A percentile compares a stretch with the other conserved stretches of the same genome.
These are phyloP conservation scores for Tapirus indicus DNA, from an alignment of 2,797 vertebrate species.

Conservation along the genomic window DNA sequence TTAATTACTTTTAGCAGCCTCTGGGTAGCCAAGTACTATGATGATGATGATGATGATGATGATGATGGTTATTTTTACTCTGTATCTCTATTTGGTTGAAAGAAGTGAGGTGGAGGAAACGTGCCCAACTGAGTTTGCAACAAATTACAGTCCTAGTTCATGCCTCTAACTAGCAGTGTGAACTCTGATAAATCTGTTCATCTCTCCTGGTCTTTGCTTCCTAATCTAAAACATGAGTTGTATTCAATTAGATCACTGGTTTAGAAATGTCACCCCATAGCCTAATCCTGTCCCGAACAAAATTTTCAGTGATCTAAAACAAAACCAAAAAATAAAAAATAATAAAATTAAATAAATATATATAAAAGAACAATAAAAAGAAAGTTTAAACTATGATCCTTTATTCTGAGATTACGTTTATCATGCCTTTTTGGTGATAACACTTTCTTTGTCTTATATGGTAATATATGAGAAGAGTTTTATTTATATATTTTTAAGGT, in stretches of 20 bases:
- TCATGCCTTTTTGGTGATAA: not conserved
- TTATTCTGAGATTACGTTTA: conserved; percentile 37
- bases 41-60: not conserved
- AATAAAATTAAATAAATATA: not conserved
- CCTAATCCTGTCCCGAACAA: not conserved
- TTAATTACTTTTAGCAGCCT: not conserved
- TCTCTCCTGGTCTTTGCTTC: not conserved
- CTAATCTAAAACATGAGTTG: not conserved
- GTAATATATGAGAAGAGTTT: not conserved
- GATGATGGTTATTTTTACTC: not conserved
- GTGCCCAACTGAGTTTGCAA: not conserved
- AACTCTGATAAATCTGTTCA: not conserved
- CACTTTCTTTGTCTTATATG: not conserved
- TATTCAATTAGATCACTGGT: not conserved
- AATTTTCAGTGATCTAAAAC: not conserved
- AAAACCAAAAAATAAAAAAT: not conserved
- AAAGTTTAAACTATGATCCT: not conserved
- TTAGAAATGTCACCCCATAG: not conserved
- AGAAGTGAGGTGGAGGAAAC: rapidly evolving
- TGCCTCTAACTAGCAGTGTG: not conserved
- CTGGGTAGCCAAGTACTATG: not conserved
- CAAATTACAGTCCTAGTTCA: not conserved
- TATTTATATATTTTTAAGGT: not conserved
- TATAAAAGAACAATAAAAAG: not conserved
- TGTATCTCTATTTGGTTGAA: not conserved